Percentiles rank a stretch among this genome's conserved stretches.
Conservation (phyloP, 2,797 vertebrate species). For the Urophycis tenuis region DNA sequence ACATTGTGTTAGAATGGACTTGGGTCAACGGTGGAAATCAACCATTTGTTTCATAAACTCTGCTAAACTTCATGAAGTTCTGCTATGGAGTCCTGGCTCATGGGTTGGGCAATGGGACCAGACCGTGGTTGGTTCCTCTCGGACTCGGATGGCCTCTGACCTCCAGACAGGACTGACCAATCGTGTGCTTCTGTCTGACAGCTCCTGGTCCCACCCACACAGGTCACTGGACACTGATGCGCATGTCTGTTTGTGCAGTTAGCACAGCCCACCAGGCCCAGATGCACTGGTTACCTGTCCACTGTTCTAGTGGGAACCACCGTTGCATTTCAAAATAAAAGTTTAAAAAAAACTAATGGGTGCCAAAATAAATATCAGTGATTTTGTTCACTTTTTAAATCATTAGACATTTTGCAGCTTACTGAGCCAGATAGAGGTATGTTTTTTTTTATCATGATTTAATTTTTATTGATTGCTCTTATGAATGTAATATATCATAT, state of each 20-base stretch:
- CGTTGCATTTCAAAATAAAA: neutral
- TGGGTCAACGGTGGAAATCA: neutral
- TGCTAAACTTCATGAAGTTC: neutral
- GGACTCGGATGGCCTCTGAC: neutral
- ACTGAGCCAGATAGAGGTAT: too few species aligned
- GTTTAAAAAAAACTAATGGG: neutral
- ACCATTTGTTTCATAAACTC: neutral
- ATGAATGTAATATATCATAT: neutral
- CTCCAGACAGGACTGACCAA: slow-evolving; percentile 1
- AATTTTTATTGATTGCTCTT: neutral
- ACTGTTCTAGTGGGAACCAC: neutral
- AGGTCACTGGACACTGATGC: neutral
- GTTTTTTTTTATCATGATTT: too few species aligned
- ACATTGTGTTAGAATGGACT: neutral
- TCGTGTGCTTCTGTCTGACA: neutral
- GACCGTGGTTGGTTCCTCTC: neutral
- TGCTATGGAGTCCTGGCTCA: neutral
- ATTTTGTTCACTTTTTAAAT: neutral
- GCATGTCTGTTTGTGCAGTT: neutral
- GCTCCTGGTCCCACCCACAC: neutral
- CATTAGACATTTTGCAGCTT: neutral
- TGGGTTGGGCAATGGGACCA: neutral
- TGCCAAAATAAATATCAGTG: neutral
- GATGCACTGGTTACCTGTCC: neutral
- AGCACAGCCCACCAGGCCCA: neutral